A percentile compares a stretch with the other conserved stretches of the same genome.
phyloP scores from a whole-genome alignment of 2,113 vertebrate genomes.

The Todiramphus chloris region DNA sequence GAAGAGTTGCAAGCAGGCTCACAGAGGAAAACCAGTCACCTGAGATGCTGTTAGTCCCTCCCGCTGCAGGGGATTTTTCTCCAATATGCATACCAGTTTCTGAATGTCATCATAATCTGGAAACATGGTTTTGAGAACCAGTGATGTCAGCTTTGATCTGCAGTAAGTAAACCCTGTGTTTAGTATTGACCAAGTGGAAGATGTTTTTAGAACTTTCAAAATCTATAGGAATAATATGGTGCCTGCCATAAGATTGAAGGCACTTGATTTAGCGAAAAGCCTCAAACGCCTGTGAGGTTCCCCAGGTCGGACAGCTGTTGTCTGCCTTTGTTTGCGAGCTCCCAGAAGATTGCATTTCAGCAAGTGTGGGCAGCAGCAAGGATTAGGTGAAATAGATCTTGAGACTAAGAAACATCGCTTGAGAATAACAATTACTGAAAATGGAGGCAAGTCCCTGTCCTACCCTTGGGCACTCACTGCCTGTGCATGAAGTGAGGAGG shows the following conservation, averaged over 20 bases:
- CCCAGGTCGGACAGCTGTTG: background rate
- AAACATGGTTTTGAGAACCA: background rate
- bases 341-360: background rate
- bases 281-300: background rate
- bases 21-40: background rate
- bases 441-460: background rate
- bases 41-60: background rate
- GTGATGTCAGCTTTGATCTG: background rate
- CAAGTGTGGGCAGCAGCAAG: background rate
- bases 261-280: background rate
- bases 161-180: background rate
- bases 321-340: background rate
- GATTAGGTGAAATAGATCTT: background rate
- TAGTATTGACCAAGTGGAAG: background rate
- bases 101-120: background rate
- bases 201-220: background rate
- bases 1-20: background rate
- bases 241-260: background rate
- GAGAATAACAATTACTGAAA: background rate
- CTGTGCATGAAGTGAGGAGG: background rate
- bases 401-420: background rate
- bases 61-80: background rate
- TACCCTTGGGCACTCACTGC: background rate
- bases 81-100: background rate
- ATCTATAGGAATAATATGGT: background rate